phyloP scores from a whole-genome alignment of 2,113 vertebrate genomes.

The Dicentrarchus labrax region DNA sequence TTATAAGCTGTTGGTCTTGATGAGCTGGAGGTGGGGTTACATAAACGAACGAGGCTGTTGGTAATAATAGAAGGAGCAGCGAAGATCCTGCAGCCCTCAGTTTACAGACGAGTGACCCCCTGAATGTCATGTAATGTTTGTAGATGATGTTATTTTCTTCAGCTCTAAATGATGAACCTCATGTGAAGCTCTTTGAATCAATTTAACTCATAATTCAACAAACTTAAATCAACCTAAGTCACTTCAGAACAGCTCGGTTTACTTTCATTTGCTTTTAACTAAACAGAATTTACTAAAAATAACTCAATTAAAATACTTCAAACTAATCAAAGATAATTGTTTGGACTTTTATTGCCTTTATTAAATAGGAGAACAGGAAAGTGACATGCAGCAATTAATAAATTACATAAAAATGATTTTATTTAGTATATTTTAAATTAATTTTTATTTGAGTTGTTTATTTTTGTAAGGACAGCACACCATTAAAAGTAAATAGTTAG shows the following conservation, averaged over 20 bases:
- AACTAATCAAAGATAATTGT: not conserved
- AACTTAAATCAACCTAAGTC: not conserved
- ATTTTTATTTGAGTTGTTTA: too few species aligned
- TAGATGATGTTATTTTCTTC: not conserved
- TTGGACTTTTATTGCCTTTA: too few species aligned
- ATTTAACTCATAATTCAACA: too few species aligned
- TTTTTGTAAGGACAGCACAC: too few species aligned
- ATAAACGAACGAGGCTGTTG: conserved; percentile 59
- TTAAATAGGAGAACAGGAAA: too few species aligned
- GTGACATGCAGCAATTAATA: too few species aligned
- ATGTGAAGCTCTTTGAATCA: not conserved
- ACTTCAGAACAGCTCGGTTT: not conserved
- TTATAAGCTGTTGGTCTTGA: conserved; percentile 62
- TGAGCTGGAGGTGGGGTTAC: conserved; percentile 59
- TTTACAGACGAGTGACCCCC: not conserved
- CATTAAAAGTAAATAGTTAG: too few species aligned
- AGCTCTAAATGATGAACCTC: not conserved
- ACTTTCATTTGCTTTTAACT: not conserved
- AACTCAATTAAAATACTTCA: too few species aligned
- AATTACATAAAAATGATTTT: too few species aligned
- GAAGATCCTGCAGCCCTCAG: conserved; percentile 19
- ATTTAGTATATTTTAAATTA: too few species aligned
- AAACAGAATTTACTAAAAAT: too few species aligned
- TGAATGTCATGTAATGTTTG: not conserved
- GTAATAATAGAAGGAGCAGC: conserved; percentile 61